Percentiles rank a stretch among this genome's conserved stretches.
Conservation (phyloP, 2,797 vertebrate species). For the Crenichthys baileyi region DNA sequence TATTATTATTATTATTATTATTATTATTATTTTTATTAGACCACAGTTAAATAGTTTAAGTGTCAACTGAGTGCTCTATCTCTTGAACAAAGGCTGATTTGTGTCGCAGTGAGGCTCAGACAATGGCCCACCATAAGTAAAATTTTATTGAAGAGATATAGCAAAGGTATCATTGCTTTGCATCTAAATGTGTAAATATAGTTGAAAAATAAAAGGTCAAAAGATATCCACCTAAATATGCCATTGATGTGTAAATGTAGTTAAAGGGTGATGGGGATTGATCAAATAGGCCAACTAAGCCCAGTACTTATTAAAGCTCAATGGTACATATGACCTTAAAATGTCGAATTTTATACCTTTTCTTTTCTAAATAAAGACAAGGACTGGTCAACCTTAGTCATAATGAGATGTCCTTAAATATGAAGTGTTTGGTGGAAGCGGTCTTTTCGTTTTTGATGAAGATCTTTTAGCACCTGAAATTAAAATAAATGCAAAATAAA, state of each 20-base stretch:
- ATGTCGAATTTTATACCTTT: background rate
- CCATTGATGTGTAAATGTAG: background rate
- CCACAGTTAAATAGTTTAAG: background rate
- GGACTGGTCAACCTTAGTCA: background rate
- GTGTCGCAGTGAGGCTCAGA: background rate
- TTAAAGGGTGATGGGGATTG: background rate
- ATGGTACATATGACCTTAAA: too few relatives aligned
- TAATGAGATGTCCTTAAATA: background rate
- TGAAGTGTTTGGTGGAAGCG: background rate
- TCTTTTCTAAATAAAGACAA: background rate
- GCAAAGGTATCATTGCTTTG: background rate
- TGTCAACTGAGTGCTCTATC: background rate
- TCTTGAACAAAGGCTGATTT: background rate
- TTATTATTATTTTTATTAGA: constrained; percentile 10
- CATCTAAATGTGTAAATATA: background rate
- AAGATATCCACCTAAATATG: background rate
- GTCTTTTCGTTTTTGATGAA: constrained; percentile 23
- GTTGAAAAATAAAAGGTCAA: background rate
- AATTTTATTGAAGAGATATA: background rate
- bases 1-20: too few relatives aligned
- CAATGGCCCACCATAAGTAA: background rate
- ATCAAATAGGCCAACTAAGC: background rate
- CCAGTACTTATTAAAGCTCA: background rate
- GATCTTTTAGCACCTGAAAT: constrained; percentile 28
- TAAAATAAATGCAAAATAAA: constrained; percentile 8